Evolutionary conservation across 2,113 vertebrate species (phyloP), one percentile per base, ranked within the genome.

Genomic region (Lamprotornis superbus): DNA sequence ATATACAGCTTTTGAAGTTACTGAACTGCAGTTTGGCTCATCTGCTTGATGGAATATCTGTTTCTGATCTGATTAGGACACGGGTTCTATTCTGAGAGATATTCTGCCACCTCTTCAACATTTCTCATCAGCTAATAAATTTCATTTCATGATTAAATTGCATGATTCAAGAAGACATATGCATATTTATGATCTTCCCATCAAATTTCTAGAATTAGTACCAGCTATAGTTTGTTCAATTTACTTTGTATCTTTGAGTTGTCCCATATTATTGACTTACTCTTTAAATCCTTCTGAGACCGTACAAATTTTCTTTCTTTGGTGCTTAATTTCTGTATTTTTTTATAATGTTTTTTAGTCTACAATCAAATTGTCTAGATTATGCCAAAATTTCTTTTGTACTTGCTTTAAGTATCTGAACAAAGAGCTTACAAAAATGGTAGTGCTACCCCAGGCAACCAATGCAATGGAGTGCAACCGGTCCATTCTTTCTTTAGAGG

Each of bases 151-250:
- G 47, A 95, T 94, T 92, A 88, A 94, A 78, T 63, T 69, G 14
- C 61, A 53, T 86, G 50, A 90, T 86, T 93, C 49, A 83, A 90
- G 15, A 95, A 93, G 84, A 74, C 7, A 25, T 63, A 95, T 88
- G 49, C 70, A 83, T 94, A 95, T 95, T 95, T 91, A 95, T 91
- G 47, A 90, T 86, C 84, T 90, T 18, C 14, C 49, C 61, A 56
- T 83, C 35, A 94, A 80, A 77, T 83, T 63, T 86, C 35, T 91
- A 63, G 63, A 80, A 95, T 91, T 83, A 92, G 18, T 69, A 46
- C 15, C 5, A 74, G 21, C 4, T 63, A 35, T n/a, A 67, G 30
- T 71, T 87, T 89, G 13, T 78, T 83, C 23, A 25, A 37, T 65
- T 93, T 79, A 40, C 15, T 93, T 77, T 50, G 9, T 63, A 37